A percentile compares a stretch with the other conserved stretches of the same genome.
phyloP scores from a whole-genome alignment of 2,888 invertebrate genomes.

The Himalopsyche tibetana region DNA sequence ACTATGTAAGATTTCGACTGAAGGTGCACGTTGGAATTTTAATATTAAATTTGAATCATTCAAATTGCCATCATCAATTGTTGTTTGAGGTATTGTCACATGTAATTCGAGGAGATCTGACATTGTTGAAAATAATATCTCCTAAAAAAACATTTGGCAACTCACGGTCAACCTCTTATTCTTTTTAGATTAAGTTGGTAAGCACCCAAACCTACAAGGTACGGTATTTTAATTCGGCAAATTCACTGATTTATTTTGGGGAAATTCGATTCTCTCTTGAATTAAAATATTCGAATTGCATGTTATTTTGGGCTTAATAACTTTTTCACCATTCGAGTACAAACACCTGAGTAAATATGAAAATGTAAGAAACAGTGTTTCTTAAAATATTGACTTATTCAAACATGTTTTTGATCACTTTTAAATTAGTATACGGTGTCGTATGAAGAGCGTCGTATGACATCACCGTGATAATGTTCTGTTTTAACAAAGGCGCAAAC shows the following conservation, averaged over 20 bases:
- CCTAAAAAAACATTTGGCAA: too few relatives aligned
- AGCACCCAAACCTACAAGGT: neutral
- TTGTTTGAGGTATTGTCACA: too few relatives aligned
- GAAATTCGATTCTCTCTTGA: neutral
- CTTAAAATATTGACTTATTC: conserved; percentile 9
- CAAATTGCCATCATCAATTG: too few relatives aligned
- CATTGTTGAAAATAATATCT: too few relatives aligned
- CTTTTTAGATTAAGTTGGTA: neutral
- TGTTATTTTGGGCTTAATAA: neutral
- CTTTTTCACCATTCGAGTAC: neutral
- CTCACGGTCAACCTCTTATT: too few relatives aligned
- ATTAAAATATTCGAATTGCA: neutral
- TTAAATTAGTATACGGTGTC: neutral
- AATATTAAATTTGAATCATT: too few relatives aligned
- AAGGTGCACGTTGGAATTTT: too few relatives aligned
- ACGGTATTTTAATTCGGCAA: neutral
- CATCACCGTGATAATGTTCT: conserved; percentile 34
- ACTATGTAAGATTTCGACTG: too few relatives aligned
- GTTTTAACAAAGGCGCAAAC: conserved; percentile 39
- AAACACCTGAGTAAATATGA: conserved; percentile 10
- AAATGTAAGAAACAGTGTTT: neutral
- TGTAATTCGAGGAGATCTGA: too few relatives aligned
- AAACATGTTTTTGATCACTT: too few relatives aligned
- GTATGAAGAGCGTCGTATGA: neutral
- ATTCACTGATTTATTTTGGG: neutral